Conservation (phyloP, 2,888 invertebrate genomes). For the Gibbula magus region DNA sequence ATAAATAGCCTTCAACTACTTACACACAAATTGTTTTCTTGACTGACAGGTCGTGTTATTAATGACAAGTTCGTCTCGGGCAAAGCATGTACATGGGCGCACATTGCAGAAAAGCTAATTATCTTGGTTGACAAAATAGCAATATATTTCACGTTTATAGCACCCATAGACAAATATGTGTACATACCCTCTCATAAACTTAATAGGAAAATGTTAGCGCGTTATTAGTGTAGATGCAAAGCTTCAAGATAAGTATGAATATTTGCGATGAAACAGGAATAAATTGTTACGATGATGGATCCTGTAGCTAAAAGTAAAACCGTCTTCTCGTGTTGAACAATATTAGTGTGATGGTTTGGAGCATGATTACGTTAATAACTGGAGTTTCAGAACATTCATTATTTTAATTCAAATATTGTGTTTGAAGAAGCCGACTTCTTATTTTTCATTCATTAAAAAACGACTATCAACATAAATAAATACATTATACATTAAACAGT, state of each 20-base stretch:
- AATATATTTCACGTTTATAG: not conserved
- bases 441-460: no score
- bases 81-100: not conserved
- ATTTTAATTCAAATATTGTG: no score
- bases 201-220: not conserved
- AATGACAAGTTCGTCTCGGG: not conserved
- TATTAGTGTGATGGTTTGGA: no score
- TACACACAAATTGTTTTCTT: not conserved
- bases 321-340: no score
- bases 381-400: no score
- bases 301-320: not conserved
- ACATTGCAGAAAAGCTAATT: not conserved
- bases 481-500: no score
- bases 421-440: no score
- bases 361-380: no score
- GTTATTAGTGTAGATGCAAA: not conserved
- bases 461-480: no score
- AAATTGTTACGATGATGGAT: not conserved
- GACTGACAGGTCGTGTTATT: conserved; percentile 2
- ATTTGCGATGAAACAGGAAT: not conserved
- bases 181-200: not conserved
- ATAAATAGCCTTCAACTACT: not conserved
- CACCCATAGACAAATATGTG: not conserved
- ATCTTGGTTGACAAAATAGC: conserved; percentile 2
- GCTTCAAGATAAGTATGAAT: not conserved